phyloP scores from a whole-genome alignment of 2,888 invertebrate genomes.

The Ormyrus thymus region DNA sequence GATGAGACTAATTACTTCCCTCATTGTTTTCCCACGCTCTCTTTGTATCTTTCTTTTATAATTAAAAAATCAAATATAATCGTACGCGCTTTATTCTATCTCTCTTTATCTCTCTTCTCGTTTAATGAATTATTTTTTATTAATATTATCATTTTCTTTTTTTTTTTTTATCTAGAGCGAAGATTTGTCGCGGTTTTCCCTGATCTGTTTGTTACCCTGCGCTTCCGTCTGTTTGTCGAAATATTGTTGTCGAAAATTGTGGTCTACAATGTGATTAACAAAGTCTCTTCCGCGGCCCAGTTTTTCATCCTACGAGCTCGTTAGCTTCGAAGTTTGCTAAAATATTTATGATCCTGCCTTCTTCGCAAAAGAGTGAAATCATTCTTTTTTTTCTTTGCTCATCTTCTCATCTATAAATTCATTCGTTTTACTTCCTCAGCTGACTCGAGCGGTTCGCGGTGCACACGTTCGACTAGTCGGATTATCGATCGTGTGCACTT shows the following conservation, averaged over 20 bases:
- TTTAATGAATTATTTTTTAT: constrained; percentile 59
- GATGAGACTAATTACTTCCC: constrained; percentile 36
- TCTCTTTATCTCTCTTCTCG: constrained; percentile 43
- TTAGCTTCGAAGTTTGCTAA: constrained; percentile 59
- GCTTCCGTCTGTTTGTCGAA: constrained; percentile 75
- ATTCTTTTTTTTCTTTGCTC: constrained; percentile 41
- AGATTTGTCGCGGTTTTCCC: constrained; percentile 76
- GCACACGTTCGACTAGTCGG: not conserved
- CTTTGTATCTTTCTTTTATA: constrained; percentile 39
- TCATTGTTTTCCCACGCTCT: constrained; percentile 21
- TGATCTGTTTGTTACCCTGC: constrained; percentile 76
- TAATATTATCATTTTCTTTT: constrained; percentile 57
- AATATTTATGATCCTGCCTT: constrained; percentile 52
- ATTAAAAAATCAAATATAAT: constrained; percentile 52
- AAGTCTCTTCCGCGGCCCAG: constrained; percentile 47
- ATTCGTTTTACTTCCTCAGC: constrained; percentile 23
- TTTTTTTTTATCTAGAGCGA: constrained; percentile 68
- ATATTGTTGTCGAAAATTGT: constrained; percentile 72
- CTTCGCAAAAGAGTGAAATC: constrained; percentile 50
- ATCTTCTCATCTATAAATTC: constrained; percentile 28
- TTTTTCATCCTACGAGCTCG: constrained; percentile 41
- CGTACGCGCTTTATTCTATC: constrained; percentile 46
- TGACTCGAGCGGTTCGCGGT: constrained; percentile 24
- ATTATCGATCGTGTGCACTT: constrained; percentile 24
- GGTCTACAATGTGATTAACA: constrained; percentile 68